Conservation (phyloP, 2,113 vertebrate species). For the Ursus arctos region DNA sequence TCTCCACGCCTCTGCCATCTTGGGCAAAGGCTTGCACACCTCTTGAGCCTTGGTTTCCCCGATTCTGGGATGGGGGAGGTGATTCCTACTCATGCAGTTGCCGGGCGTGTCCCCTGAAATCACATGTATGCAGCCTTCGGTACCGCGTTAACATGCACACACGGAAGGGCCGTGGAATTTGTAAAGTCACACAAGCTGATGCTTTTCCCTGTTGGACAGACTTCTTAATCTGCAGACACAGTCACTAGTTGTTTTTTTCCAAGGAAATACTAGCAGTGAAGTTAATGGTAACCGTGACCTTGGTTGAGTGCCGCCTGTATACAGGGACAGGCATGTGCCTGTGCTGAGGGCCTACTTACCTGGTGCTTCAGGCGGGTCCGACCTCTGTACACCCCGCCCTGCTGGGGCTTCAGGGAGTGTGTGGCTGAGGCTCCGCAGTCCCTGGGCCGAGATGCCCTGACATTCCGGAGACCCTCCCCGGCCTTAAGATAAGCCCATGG, state of each 20-base stretch:
- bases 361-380: background rate
- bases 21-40: rapidly evolving
- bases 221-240: background rate
- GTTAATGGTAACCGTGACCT: rapidly evolving
- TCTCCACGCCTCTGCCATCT: rapidly evolving
- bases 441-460: background rate
- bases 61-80: background rate
- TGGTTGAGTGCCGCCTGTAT: rapidly evolving
- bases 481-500: rapidly evolving
- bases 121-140: rapidly evolving
- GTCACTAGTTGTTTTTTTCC: background rate
- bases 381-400: rapidly evolving
- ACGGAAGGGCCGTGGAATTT: background rate
- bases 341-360: background rate
- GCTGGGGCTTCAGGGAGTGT: rapidly evolving
- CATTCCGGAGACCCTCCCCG: background rate
- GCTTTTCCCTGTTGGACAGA: background rate
- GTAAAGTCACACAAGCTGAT: background rate
- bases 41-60: too few species aligned
- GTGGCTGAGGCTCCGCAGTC: background rate
- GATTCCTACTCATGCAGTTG: background rate
- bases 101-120: background rate
- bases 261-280: too few species aligned
- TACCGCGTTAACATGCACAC: rapidly evolving
- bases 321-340: rapidly evolving